These are phyloP conservation scores for Chironomus riparius DNA, from an alignment of 2,888 invertebrate species.

Conservation along the genomic window DNA sequence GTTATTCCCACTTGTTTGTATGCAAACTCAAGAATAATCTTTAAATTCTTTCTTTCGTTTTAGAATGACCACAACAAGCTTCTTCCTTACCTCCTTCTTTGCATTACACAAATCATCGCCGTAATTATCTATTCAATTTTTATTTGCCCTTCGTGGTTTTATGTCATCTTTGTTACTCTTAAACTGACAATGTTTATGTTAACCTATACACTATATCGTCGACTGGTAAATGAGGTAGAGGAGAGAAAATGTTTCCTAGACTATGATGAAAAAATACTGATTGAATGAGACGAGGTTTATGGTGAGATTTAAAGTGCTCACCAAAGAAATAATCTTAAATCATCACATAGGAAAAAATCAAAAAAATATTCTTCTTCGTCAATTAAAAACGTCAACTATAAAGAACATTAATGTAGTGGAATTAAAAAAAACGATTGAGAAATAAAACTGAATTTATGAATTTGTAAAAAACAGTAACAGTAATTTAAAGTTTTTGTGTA, in stretches of 20 bases:
- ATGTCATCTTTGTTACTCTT: background rate
- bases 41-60: background rate
- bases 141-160: background rate
- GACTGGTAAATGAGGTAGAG: background rate
- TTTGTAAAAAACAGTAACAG: no score
- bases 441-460: no score
- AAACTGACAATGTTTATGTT: background rate
- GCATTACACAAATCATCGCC: background rate
- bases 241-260: background rate
- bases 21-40: no score
- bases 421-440: no score
- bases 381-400: no score
- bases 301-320: no score
- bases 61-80: background rate
- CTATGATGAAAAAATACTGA: background rate
- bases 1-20: no score
- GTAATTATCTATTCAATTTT: background rate
- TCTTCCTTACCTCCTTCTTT: background rate
- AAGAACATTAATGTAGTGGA: no score
- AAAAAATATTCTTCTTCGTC: no score
- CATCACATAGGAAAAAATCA: no score
- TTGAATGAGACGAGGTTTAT: background rate
- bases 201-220: background rate
- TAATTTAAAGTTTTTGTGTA: no score
- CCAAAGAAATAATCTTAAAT: no score